phyloP scores from a whole-genome alignment of 2,888 invertebrate species.

The Hypena proboscidalis region DNA sequence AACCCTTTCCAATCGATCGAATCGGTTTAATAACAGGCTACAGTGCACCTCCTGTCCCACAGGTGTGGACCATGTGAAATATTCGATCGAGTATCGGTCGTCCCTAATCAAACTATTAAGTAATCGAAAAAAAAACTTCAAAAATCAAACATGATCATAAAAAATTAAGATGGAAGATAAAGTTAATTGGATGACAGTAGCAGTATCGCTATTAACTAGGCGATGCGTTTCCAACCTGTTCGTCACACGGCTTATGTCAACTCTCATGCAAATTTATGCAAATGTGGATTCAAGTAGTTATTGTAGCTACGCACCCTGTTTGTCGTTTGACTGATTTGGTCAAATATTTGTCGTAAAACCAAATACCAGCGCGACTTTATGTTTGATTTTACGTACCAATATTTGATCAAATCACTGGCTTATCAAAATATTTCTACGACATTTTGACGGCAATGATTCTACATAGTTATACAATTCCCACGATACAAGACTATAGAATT shows the following conservation, averaged over 20 bases:
- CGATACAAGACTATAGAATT: constrained; percentile 2
- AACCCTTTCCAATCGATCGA: constrained; percentile 82
- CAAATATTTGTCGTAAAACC: constrained; percentile 11
- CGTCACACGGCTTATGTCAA: background rate
- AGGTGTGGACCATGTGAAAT: constrained; percentile 63
- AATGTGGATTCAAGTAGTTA: constrained; percentile 6
- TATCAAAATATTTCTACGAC: constrained; percentile 7
- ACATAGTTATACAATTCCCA: constrained; percentile 11
- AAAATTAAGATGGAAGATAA: no score
- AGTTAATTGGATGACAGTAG: no score
- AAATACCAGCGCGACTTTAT: constrained; percentile 2
- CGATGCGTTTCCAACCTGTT: constrained; percentile 2
- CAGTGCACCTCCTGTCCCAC: constrained; percentile 67
- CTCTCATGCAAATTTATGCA: constrained; percentile 6
- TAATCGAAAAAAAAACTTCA: no score
- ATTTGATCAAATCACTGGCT: constrained; percentile 6
- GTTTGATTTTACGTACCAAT: constrained; percentile 5
- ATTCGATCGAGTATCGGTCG: constrained; percentile 15
- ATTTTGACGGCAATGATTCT: background rate
- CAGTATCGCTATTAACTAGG: background rate
- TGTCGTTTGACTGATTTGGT: constrained; percentile 3
- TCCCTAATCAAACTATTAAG: constrained; percentile 2
- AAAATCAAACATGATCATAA: background rate
- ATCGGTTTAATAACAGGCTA: constrained; percentile 79
- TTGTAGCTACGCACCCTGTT: constrained; percentile 3